Base-by-base conservation (phyloP, 2,888 invertebrate species). In the Yponomeuta sedellus region DNA sequence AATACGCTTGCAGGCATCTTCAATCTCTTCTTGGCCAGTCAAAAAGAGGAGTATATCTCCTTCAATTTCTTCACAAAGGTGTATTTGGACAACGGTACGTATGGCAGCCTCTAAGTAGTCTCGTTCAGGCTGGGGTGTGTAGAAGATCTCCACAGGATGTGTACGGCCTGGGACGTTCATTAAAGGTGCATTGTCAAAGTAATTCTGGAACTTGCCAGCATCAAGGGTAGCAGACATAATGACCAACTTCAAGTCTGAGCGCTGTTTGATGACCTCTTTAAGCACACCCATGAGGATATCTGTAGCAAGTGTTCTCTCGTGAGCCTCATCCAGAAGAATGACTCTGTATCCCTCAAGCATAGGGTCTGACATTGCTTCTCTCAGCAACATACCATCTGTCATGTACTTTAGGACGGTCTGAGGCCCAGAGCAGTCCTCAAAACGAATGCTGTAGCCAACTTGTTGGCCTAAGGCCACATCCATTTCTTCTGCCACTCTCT, bases 211-310 rank as follows among this genome's bases (percentile, higher is more conserved):
- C 85, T 99, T 99, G 6, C 99, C 99, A 63, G 99, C 99, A 85
- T 99, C 99, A 40, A 99, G 90, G 0, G 99, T 99, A 0, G 99
- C 99, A 69, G 98, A 98, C 99, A 99, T 99, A 76, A 99, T 97
- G 69, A 99, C 98, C 67, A 99, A 92, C 85, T 99, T 99, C 67
- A 99, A 92, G 83, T 99, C 99, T 0, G 93, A 87, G 28, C 99
- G 92, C 75, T 99, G 98, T 63, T 96, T 97, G 10, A 97, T 97
- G 0, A 99, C 98, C 90, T 99, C 99, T 83, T 99, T 99, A 0
- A 98, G 86, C 0, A 99, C 97, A 57, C 99, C 99, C 99, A 99
- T 99, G 0, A 99, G 91, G 66, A 99, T 98, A 81, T 99, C 99
- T 0, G 99, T 99, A 0, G 99, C 98, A 58, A 99, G 88, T 0